Percentiles rank a stretch among this genome's conserved stretches.
Evolutionary conservation across 2,888 invertebrate genomes (phyloP).

Genomic region (Troides aeacus): DNA sequence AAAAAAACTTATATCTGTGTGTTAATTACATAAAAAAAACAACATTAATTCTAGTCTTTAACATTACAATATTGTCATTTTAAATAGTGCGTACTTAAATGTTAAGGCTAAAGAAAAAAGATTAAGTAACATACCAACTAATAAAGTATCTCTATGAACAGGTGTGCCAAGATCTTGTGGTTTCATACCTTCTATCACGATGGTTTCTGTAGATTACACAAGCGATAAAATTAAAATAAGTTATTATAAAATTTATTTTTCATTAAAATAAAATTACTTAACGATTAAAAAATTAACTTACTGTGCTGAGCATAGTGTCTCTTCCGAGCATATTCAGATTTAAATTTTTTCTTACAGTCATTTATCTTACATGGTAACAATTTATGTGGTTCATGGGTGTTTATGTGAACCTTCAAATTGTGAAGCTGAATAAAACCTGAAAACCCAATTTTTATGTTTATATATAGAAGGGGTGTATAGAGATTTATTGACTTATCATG

Average conservation of each 20-base stretch:
- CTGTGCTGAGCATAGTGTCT: slow-evolving; percentile 57
- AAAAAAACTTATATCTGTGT: no score
- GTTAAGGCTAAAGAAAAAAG: neutral
- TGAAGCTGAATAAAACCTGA: slow-evolving; percentile 70
- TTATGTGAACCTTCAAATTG: slow-evolving; percentile 64
- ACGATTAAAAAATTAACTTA: slow-evolving; percentile 42
- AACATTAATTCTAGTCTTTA: neutral
- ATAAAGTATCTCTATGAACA: neutral
- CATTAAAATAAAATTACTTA: slow-evolving; percentile 6
- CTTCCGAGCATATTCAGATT: slow-evolving; percentile 55
- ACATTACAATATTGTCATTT: neutral
- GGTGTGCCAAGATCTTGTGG: neutral
- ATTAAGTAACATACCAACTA: neutral
- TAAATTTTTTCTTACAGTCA: slow-evolving; percentile 56
- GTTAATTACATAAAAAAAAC: neutral
- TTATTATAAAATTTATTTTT: neutral
- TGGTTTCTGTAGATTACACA: slow-evolving; percentile 1
- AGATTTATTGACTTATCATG: no score
- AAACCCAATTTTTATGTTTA: neutral
- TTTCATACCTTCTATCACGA: neutral
- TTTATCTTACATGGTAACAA: slow-evolving; percentile 48
- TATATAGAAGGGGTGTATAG: no score
- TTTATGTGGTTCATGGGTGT: slow-evolving; percentile 51
- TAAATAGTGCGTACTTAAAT: neutral
- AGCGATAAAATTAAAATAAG: neutral